Conservation (phyloP, 1,140 invertebrate species). For the Cotesia chilonis region DNA sequence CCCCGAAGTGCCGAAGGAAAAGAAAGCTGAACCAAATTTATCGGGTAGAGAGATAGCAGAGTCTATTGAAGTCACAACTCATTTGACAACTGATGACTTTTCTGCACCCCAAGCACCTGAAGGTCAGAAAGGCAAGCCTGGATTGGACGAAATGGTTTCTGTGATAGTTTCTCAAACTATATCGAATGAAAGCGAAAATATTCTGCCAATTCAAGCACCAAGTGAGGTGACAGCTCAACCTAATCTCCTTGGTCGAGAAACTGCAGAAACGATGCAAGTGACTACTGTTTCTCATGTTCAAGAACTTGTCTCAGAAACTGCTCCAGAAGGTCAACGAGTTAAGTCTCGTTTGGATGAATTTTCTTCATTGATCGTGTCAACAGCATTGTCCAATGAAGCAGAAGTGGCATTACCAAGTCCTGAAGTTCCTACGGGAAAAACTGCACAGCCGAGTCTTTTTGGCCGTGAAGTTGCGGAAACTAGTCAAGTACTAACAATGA, state of each 20-base stretch:
- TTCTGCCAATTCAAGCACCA: conserved; percentile 39
- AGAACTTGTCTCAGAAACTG: conserved; percentile 31
- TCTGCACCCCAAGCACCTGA: conserved; percentile 36
- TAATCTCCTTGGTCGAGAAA: conserved; percentile 46
- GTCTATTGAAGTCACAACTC: conserved; percentile 45
- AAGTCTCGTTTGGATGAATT: conserved; percentile 41
- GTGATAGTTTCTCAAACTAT: conserved; percentile 48
- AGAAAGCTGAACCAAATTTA: conserved; percentile 45
- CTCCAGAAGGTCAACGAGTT: conserved; percentile 36
- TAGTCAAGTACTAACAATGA: conserved; percentile 44
- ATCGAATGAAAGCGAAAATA: conserved; percentile 45
- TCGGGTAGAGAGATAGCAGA: conserved; percentile 49
- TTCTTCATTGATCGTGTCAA: conserved; percentile 43
- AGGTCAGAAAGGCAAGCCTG: conserved; percentile 43
- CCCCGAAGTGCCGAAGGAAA: conserved; percentile 37
- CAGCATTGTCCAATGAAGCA: conserved; percentile 47
- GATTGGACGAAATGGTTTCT: conserved; percentile 47
- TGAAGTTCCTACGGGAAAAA: conserved; percentile 35
- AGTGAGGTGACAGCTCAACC: conserved; percentile 41
- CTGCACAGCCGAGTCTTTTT: conserved; percentile 37
- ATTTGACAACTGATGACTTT: conserved; percentile 33
- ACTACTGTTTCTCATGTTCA: conserved; percentile 39
- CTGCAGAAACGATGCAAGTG: conserved; percentile 48
- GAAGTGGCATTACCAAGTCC: conserved; percentile 41
- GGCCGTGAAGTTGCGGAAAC: conserved; percentile 46